phyloP scores from a whole-genome alignment of 2,113 vertebrate genomes.

The Orthonyx spaldingii region DNA sequence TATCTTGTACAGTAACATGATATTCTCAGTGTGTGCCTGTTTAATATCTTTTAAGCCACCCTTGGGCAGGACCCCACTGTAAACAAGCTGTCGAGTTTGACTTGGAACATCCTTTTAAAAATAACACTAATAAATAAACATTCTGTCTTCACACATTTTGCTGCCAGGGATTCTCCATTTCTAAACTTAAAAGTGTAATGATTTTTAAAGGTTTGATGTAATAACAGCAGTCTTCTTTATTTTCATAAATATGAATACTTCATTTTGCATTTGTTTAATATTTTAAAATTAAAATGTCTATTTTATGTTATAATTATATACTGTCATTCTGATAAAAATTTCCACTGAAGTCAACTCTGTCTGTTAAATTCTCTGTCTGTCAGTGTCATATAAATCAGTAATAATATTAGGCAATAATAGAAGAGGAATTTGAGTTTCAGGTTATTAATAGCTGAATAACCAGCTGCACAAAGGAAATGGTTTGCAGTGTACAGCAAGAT shows the following conservation, averaged over 20 bases:
- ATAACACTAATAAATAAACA: constrained; percentile 62
- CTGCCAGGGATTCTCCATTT: constrained; percentile 40
- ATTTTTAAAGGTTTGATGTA: background rate
- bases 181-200: background rate
- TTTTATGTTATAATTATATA: constrained; percentile 19
- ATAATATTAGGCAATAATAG: background rate
- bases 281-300: background rate
- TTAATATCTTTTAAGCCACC: constrained; percentile 58
- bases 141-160: constrained; percentile 48
- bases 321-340: background rate
- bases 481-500: background rate
- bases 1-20: constrained; percentile 13
- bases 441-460: background rate
- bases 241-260: background rate
- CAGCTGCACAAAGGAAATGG: background rate
- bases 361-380: background rate
- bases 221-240: background rate
- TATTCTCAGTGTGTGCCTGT: constrained; percentile 41
- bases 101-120: constrained; percentile 60
- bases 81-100: constrained; percentile 58
- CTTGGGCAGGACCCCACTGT: constrained; percentile 51
- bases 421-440: background rate
- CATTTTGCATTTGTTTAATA: background rate
- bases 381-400: background rate
- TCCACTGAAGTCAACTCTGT: background rate